Evolutionary conservation across 1,140 invertebrate genomes (phyloP), one percentile per base, ranked within the genome.

Genomic region (Magallana angulata): DNA sequence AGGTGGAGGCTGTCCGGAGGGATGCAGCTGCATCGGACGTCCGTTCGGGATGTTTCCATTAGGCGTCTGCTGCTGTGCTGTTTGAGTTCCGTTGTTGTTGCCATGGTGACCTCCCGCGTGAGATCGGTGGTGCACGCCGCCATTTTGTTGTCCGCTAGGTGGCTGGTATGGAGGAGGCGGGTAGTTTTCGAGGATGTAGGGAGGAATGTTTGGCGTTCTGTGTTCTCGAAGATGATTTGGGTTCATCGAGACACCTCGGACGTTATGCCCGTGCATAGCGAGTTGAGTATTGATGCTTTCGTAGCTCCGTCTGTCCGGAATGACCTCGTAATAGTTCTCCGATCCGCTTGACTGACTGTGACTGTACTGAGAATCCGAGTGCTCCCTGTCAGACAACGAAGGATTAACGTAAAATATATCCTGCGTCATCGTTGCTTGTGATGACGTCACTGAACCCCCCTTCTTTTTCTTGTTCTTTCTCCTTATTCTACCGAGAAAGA

Each of bases 331-430:
- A 87, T 94, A 94, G 82, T 94, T 94, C 82, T 94, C 93, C 4
- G 93, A 94, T 4, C 88, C 88, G 60, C 93, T 92, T 12, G 92
- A 92, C 82, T 93, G 93, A 85, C 91, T 93, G 82, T 92, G 90
- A 30, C 91, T 90, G 62, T 92, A 93, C 60, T 93, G 92, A 1
- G 89, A 91, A 64, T 91, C 89, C 0, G 88, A 88, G 80, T 92
- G 92, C 80, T 92, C 93, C 12, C 91, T 87, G 56, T 94, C 93
- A 5, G 92, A 93, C 56, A 94, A 88, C 1, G 93, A 94, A 0
- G 92, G 93, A 85, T 94, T 94, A 12, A 94, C 93, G 87, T 94
- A 94, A 86, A 94, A 94, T 18, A 94, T 93, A 87, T 94, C 93
- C 86, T 94, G 93, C 30, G 93, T 94, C 93, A 94, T 94, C 18